Base-by-base conservation (phyloP, 1,140 invertebrate species). In the Sinonovacula constricta region DNA sequence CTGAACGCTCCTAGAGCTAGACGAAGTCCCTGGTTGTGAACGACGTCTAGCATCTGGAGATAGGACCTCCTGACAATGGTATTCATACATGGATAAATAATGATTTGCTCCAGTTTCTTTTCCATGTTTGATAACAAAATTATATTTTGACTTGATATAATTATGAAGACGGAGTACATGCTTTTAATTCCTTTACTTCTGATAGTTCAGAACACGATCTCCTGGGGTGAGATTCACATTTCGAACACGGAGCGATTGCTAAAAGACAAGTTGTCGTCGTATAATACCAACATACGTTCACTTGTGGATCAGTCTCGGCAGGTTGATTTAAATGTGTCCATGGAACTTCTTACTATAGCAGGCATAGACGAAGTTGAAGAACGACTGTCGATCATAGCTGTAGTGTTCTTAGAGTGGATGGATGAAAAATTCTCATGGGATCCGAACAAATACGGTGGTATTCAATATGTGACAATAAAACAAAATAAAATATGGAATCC, bases 281-380 rank as follows among this genome's bases (percentile, higher is more conserved):
- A 2, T 7, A 53, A 1, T 53, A 53, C n/a, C n/a, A 1, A 53
- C 51, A 53, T 53, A 53, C n/a, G 57, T 22, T 30, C 57, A 14
- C 24, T 30, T 59, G 26, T 28, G 18, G 24, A 4, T n/a, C 60
- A 65, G 33, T 12, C 14, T 10, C 10, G 39, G 3, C 28, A 28
- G n/a, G 60, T 65, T 15, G 33, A 65, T 30, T 28, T 65, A 12
- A 31, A 65, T 18, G 33, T 36, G 33, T 22, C 14, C 28, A 33
- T 65, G 10, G 26, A 33, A n/a, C 39, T 65, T n/a, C 18, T 65
- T 10, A 33, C 14, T 36, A 65, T 65, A 18, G 14, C 5, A 24
- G 33, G 31, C 15, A 34, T 65, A 34, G 60, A 65, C 3, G 60
- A 65, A 34, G 33, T 36, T 28, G n/a, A 65, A 65, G 60, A 65